Conservation (phyloP, 2,113 vertebrate species). For the Semnornis frantzii region DNA sequence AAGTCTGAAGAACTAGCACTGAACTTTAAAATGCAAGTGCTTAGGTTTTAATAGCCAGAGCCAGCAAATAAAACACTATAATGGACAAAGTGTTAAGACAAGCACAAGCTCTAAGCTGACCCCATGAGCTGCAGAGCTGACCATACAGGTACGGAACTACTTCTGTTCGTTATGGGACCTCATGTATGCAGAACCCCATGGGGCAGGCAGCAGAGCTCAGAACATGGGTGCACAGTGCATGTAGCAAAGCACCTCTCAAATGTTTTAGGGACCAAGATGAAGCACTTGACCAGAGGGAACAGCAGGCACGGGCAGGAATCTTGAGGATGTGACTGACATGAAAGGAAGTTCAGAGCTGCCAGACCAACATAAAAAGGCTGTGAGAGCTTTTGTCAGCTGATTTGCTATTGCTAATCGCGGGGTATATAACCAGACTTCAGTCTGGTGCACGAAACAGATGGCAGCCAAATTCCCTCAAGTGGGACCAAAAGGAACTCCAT, state of each 20-base stretch:
- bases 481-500: neutral
- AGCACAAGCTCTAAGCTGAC: neutral
- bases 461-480: neutral
- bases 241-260: neutral
- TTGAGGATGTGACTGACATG: neutral
- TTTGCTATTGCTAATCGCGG: neutral
- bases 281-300: neutral
- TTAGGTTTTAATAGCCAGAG: neutral
- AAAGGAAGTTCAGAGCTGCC: neutral
- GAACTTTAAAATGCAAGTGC: neutral
- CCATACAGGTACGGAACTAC: neutral
- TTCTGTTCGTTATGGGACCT: neutral
- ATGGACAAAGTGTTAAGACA: neutral
- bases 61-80: neutral
- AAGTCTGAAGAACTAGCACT: neutral
- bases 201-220: neutral
- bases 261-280: neutral
- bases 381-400: neutral
- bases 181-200: neutral
- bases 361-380: neutral
- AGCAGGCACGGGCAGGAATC: neutral
- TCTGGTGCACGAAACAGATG: neutral
- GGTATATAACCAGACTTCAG: neutral
- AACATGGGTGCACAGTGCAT: rapidly evolving
- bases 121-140: neutral